A percentile compares a stretch with the other conserved stretches of the same genome.
These are phyloP conservation scores for Sanderia malayensis DNA, from an alignment of 30 jellyfish, hydroid and myxozoan genomes.

Conservation along the genomic window DNA sequence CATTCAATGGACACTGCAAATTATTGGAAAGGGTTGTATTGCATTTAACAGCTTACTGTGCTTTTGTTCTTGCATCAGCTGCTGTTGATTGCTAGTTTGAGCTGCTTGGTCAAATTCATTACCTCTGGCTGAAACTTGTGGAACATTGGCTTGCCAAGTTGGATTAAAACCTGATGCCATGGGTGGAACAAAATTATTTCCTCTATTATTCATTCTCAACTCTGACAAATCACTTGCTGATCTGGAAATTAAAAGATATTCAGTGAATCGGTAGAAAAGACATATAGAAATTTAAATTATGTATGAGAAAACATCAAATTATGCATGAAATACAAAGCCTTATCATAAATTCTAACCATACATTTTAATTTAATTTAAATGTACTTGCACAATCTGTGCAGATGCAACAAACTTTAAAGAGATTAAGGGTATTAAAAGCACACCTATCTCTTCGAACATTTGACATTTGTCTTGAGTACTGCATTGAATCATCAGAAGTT, in stretches of 20 bases:
- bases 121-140: not conserved
- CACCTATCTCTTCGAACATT: conserved; percentile 52
- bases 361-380: too few species aligned
- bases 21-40: too few species aligned
- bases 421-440: conserved; percentile 11
- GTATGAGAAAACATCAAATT: too few species aligned
- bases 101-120: not conserved
- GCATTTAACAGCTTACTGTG: not conserved
- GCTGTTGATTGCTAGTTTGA: not conserved
- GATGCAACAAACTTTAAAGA: not conserved
- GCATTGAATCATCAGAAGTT: conserved; percentile 27
- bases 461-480: conserved; percentile 13
- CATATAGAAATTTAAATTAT: too few species aligned
- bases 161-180: not conserved
- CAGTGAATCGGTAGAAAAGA: too few species aligned
- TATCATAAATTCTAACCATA: too few species aligned
- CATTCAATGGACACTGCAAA: too few species aligned
- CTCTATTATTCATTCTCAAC: not conserved
- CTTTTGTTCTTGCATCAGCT: not conserved
- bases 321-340: too few species aligned
- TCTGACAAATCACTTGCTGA: not conserved
- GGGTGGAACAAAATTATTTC: not conserved
- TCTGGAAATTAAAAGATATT: not conserved
- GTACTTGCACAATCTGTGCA: too few species aligned
- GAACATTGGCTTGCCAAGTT: not conserved